These are phyloP conservation scores for Plagodis dolabraria DNA, from an alignment of 2,888 invertebrate genomes.

Conservation along the genomic window DNA sequence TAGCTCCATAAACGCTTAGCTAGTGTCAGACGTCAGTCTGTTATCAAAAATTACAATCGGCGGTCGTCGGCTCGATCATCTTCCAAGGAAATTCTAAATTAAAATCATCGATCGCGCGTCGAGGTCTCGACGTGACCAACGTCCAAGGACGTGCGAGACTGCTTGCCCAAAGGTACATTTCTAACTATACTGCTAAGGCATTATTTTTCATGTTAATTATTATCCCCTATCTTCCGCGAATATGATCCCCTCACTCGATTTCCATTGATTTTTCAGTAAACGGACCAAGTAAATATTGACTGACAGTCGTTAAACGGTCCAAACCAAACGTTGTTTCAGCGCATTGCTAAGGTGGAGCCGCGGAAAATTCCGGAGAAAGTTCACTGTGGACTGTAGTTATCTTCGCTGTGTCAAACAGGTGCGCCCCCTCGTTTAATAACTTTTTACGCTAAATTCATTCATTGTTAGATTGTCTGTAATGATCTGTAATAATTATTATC, in stretches of 20 bases:
- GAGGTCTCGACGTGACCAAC: slow-evolving; percentile 47
- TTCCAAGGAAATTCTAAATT: slow-evolving; percentile 18
- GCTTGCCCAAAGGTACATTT: slow-evolving; percentile 14
- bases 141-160: slow-evolving; percentile 49
- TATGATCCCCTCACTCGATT: slow-evolving; percentile 5
- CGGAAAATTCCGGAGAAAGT: slow-evolving; percentile 11
- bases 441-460: no score
- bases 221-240: not conserved
- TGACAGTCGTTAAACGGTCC: slow-evolving; percentile 14
- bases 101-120: slow-evolving; percentile 40
- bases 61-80: slow-evolving; percentile 1
- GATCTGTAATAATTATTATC: no score
- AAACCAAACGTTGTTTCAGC: slow-evolving; percentile 7
- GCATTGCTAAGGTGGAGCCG: slow-evolving; percentile 18
- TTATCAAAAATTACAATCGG: not conserved
- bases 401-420: slow-evolving; percentile 29
- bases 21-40: no score
- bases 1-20: no score
- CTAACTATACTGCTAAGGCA: slow-evolving; percentile 8
- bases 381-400: not conserved
- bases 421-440: slow-evolving; percentile 10
- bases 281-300: slow-evolving; percentile 56
- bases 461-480: no score
- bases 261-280: slow-evolving; percentile 73
- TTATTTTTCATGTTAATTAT: slow-evolving; percentile 1